A percentile compares a stretch with the other conserved stretches of the same genome.
Conservation (phyloP, 2,113 vertebrate genomes). For the Nycticorax nycticorax region DNA sequence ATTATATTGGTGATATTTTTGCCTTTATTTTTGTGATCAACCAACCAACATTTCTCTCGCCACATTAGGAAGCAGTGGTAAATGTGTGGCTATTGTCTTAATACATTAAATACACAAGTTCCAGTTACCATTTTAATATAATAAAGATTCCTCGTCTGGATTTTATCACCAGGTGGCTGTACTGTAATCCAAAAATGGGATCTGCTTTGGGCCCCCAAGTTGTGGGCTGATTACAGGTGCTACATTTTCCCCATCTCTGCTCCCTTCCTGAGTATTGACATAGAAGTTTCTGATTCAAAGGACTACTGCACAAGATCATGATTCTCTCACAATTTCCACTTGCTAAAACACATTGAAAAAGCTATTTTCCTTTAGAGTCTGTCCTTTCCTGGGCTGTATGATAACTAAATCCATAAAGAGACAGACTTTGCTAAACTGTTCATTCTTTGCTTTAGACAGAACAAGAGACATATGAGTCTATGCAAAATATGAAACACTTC, state of each 20-base stretch:
- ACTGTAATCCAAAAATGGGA: accelerated
- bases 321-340: neutral
- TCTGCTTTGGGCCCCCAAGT: neutral
- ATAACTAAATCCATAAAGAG: neutral
- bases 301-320: neutral
- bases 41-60: neutral
- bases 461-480: neutral
- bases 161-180: neutral
- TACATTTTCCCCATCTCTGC: accelerated
- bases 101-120: neutral
- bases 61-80: neutral
- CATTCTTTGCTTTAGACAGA: neutral
- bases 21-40: neutral
- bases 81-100: neutral
- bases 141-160: neutral
- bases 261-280: accelerated
- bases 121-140: neutral
- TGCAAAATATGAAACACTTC: neutral
- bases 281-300: neutral
- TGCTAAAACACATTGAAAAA: neutral
- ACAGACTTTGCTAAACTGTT: neutral
- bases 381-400: neutral
- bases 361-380: neutral
- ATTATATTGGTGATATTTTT: neutral
- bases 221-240: neutral